Base-by-base conservation (phyloP, 1,140 invertebrate species). In the Drosophila auraria region DNA sequence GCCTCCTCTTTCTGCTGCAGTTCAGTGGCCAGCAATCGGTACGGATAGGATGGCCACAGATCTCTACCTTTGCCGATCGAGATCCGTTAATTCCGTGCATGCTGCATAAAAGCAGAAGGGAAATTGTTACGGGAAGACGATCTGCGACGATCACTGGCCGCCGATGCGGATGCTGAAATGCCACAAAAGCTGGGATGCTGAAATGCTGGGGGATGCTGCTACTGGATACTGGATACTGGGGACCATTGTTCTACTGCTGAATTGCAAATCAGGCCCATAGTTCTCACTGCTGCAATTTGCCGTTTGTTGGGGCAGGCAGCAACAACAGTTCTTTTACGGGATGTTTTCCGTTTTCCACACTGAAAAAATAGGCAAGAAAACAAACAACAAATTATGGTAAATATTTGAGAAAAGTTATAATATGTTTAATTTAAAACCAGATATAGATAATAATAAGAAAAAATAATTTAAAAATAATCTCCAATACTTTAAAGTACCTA, bases 241-340 rank as follows among this genome's bases (percentile, higher is more conserved):
- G 38, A 69, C 72, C 63, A 69, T 89, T 89, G 83, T 83, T 83
- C 83, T 87, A 79, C 83, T 73, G 72, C 76, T 87, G 84, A 87
- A 89, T 89, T 89, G 84, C 84, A 89, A 89, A 89, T 89, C 69
- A 72, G 53, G 59, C 81, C 68, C 76, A 87, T 87, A 87, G 83
- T 87, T 87, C 70, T 77, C 74, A 58, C 61, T 76, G 80, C 79
- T 89, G 84, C 86, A 87, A 87, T 87, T 89, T 87, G 84, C 72
- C 84, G 84, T 89, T 87, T 89, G 84, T 89, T 89, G 84, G 84
- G 84, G 84, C 84, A 87, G 84, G 84, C 84, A 76, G 80, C 58
- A 73, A 57, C 64, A 42, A 44, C 78, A 62, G 60, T 65, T 60
- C 53, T 70, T 59, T 54, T 33, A 8, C 38, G 56, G 44, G 71